Evolutionary conservation across 2,888 invertebrate genomes (phyloP).

Genomic region (Dromius quadrimaculatus): DNA sequence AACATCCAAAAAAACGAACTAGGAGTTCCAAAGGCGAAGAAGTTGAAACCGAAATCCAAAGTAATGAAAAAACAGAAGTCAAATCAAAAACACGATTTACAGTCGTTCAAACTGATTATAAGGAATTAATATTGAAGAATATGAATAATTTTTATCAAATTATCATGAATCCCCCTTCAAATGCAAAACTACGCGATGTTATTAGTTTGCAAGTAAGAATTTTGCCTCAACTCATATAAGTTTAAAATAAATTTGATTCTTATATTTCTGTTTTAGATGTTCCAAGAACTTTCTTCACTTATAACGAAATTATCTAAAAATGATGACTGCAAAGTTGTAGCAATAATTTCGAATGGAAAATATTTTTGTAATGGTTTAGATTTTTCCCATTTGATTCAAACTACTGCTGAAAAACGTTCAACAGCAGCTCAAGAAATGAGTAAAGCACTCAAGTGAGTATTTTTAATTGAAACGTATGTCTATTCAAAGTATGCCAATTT

Average conservation of each 20-base stretch:
- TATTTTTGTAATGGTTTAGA: slow-evolving; percentile 88
- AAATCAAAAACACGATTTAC: slow-evolving; percentile 57
- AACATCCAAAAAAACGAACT: slow-evolving; percentile 55
- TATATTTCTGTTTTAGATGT: slow-evolving; percentile 70
- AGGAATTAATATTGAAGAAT: slow-evolving; percentile 71
- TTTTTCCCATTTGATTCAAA: slow-evolving; percentile 75
- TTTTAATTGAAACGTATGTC: too few species aligned
- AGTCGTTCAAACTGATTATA: slow-evolving; percentile 58
- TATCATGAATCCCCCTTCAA: slow-evolving; percentile 69
- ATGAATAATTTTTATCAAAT: slow-evolving; percentile 75
- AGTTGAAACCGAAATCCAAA: slow-evolving; percentile 53
- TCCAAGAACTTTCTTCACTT: slow-evolving; percentile 81
- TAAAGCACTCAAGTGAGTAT: slow-evolving; percentile 78
- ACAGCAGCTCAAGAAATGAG: slow-evolving; percentile 78
- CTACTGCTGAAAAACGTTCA: slow-evolving; percentile 73
- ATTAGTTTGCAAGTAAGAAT: slow-evolving; percentile 72
- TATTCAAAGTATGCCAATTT: too few species aligned
- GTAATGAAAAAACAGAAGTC: slow-evolving; percentile 59
- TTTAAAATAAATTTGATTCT: slow-evolving; percentile 7
- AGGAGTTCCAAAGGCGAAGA: slow-evolving; percentile 36
- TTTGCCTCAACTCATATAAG: not conserved
- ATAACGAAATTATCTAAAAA: slow-evolving; percentile 75
- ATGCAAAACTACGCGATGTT: slow-evolving; percentile 72
- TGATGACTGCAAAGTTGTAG: slow-evolving; percentile 75
- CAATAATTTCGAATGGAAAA: slow-evolving; percentile 80